These are phyloP conservation scores for Octopus sinensis DNA, from an alignment of 1,140 invertebrate genomes.

Conservation along the genomic window DNA sequence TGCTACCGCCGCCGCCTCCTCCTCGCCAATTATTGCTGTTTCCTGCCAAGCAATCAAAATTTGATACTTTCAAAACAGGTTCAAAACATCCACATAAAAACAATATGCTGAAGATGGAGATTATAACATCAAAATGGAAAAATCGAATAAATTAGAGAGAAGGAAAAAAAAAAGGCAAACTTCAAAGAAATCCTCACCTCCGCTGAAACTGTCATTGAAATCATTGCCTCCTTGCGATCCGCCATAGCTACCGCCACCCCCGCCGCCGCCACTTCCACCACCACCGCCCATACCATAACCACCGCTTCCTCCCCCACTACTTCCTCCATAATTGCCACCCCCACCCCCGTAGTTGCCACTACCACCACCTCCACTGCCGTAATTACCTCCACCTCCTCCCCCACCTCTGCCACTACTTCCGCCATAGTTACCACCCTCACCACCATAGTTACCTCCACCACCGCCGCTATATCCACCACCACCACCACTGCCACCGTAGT, in stretches of 20 bases:
- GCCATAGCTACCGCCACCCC: not conserved
- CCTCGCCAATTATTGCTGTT: too few species aligned
- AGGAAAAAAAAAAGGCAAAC: not conserved
- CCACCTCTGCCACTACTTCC: not conserved
- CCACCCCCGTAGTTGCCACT: slow-evolving; percentile 3
- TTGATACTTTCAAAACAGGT: not conserved
- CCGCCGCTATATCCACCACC: not conserved
- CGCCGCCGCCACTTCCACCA: not conserved
- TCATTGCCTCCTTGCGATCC: not conserved
- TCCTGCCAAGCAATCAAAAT: too few species aligned
- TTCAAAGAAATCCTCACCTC: not conserved
- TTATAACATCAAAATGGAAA: not conserved
- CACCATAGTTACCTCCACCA: not conserved
- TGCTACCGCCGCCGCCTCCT: not conserved
- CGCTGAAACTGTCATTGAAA: not conserved
- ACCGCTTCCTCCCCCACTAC: not conserved
- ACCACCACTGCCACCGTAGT: not conserved
- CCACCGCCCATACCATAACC: not conserved
- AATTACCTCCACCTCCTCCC: not conserved
- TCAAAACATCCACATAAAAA: not conserved
- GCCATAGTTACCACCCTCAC: not conserved
- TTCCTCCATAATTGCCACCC: not conserved
- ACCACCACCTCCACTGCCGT: not conserved
- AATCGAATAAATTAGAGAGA: not conserved
- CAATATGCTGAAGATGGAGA: not conserved